phyloP scores from a whole-genome alignment of 2,888 invertebrate genomes.

The Drosophila mettleri region DNA sequence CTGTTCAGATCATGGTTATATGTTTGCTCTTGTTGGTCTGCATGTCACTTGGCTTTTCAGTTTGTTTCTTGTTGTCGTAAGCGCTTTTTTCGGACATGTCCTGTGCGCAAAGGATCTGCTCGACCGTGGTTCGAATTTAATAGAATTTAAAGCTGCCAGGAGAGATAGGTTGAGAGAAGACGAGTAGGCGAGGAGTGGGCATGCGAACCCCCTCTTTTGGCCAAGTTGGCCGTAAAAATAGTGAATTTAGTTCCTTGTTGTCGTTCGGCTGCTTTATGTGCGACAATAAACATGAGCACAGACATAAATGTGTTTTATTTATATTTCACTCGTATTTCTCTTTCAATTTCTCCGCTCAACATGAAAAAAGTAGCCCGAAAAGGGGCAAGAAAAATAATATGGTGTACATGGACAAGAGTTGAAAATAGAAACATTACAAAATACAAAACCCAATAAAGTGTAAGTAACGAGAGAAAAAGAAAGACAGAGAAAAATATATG shows the following conservation, averaged over 20 bases:
- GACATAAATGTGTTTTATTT: conserved; percentile 72
- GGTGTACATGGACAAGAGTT: conserved; percentile 40
- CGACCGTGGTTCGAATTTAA: conserved; percentile 55
- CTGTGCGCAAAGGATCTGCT: conserved; percentile 24
- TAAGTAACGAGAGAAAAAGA: conserved; percentile 63
- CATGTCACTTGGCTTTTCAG: conserved; percentile 48
- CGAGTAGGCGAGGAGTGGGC: not conserved
- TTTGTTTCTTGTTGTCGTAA: conserved; percentile 53
- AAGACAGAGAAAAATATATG: not conserved
- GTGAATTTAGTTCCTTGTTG: conserved; percentile 47
- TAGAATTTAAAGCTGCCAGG: conserved; percentile 71
- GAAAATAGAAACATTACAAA: conserved; percentile 61
- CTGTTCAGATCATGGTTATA: conserved; percentile 4
- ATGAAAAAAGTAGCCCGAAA: conserved; percentile 11
- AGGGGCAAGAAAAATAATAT: conserved; percentile 32
- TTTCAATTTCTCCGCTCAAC: conserved; percentile 22
- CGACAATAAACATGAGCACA: conserved; percentile 79
- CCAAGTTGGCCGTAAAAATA: conserved; percentile 75
- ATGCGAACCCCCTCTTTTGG: conserved; percentile 51
- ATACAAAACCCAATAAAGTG: conserved; percentile 73
- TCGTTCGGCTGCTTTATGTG: conserved; percentile 68
- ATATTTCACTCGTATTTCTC: conserved; percentile 27
- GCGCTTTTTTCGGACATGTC: conserved; percentile 40
- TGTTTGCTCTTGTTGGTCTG: conserved; percentile 41
- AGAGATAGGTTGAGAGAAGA: not conserved